Evolutionary conservation across 2,797 vertebrate species (phyloP).

Genomic region (Salarias fasciatus): DNA sequence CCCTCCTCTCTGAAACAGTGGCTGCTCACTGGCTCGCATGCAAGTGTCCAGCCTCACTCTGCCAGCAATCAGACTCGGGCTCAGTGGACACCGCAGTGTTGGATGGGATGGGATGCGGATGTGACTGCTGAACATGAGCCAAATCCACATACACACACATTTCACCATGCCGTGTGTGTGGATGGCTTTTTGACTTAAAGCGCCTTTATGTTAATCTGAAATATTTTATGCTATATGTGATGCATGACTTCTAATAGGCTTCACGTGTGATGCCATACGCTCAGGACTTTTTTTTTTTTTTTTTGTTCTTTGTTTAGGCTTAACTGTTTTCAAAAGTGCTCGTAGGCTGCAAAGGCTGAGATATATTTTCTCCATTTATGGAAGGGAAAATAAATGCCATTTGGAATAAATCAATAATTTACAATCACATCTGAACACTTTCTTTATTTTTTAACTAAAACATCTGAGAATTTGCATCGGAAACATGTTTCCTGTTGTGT

Average conservation of each 20-base stretch:
- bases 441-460: too few relatives aligned
- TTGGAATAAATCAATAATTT: too few relatives aligned
- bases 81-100: slow-evolving; percentile 64
- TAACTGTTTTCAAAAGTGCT: too few relatives aligned
- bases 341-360: too few relatives aligned
- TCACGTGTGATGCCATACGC: too few relatives aligned
- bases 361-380: too few relatives aligned
- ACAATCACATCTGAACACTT: too few relatives aligned
- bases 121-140: slow-evolving; percentile 48
- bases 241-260: slow-evolving; percentile 13
- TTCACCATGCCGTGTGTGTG: slow-evolving; percentile 24
- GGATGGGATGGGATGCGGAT: slow-evolving; percentile 54
- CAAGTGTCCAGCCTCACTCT: slow-evolving; percentile 17
- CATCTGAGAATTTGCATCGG: too few relatives aligned
- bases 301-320: too few relatives aligned
- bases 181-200: slow-evolving; percentile 27
- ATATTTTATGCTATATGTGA: slow-evolving; percentile 5
- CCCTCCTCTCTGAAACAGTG: slow-evolving; percentile 38
- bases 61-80: slow-evolving; percentile 39
- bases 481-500: too few relatives aligned
- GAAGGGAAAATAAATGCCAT: too few relatives aligned
- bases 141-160: slow-evolving; percentile 16
- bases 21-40: slow-evolving; percentile 38
- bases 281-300: too few relatives aligned
- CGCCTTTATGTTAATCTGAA: slow-evolving; percentile 1